phyloP scores from a whole-genome alignment of 2,113 vertebrate species.

The Paracanthobrama guichenoti region DNA sequence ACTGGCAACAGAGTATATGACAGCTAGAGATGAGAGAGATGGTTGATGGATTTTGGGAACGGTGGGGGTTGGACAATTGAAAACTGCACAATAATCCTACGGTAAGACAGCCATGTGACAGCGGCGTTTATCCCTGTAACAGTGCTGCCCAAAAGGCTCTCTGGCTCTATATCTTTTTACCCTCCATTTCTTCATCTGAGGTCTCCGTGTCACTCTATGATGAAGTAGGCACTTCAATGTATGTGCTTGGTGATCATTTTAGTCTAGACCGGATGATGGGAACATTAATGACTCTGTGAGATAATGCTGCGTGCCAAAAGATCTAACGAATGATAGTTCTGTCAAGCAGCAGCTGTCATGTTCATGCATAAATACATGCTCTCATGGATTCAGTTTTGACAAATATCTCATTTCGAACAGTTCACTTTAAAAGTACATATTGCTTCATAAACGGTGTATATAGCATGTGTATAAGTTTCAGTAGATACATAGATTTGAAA shows the following conservation, averaged over 20 bases:
- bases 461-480: no score
- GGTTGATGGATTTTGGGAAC: background rate
- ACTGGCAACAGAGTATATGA: background rate
- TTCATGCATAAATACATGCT: background rate
- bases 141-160: background rate
- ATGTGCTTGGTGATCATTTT: background rate
- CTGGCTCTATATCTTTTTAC: background rate
- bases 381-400: background rate
- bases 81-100: slow-evolving; percentile 14
- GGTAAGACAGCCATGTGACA: slow-evolving; percentile 4
- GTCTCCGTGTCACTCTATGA: background rate
- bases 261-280: background rate
- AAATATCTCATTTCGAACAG: no score
- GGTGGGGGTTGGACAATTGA: background rate
- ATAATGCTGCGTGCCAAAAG: background rate
- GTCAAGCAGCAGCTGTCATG: background rate
- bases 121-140: background rate
- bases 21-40: background rate
- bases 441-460: no score
- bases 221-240: background rate
- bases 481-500: no score
- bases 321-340: background rate
- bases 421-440: no score
- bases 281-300: background rate
- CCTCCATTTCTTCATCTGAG: background rate